Base-by-base conservation (phyloP, 2,888 invertebrate species). In the Heliconius erato region DNA sequence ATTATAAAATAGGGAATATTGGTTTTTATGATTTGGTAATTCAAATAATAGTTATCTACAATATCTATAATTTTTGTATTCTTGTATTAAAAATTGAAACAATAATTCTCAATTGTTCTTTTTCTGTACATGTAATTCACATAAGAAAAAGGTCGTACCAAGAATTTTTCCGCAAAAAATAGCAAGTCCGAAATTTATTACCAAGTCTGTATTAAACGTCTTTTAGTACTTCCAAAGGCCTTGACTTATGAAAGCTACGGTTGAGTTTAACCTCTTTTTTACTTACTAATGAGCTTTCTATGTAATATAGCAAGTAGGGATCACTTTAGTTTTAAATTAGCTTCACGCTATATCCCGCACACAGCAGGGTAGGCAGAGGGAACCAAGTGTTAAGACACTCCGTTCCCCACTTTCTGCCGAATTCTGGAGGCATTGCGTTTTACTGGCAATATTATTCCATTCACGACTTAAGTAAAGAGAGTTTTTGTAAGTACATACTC, bases 131-230 rank as follows among this genome's bases (percentile, higher is more conserved):
- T n/a, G 14, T 2, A 40, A 71, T 71, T 14, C 14, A 44, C 26
- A 44, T 44, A n/a, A 44, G 12, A 44, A 71, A 71, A 71, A 28
- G 26, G 5, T 14, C 26, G 1, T 6, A 71, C 12, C 14, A 23
- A 5, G n/a, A 71, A 5, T 71, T 71, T 71, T 71, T 71, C 12
- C n/a, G 40, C 71, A 44, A 44, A n/a, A n/a, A 71, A 71, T 71
- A 71, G 35, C 68, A 69, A 71, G 71, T 44, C 71, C 44, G 2
- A 71, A 71, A 71, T 71, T 71, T 71, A 71, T 71, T 71, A 71
- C 71, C 44, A 71, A 71, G 71, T 26, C n/a, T 71, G 44, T 71
- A 71, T 71, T 71, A 71, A 71, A 71, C 71, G 71, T 40, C 44
- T 71, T 26, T 71, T 71, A 71, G 71, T 71, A 14, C 44, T 40